Percentiles rank a stretch among this genome's conserved stretches.
phyloP scores from a whole-genome alignment of 1,140 invertebrate species.

The Oreohelix idahoensis region DNA sequence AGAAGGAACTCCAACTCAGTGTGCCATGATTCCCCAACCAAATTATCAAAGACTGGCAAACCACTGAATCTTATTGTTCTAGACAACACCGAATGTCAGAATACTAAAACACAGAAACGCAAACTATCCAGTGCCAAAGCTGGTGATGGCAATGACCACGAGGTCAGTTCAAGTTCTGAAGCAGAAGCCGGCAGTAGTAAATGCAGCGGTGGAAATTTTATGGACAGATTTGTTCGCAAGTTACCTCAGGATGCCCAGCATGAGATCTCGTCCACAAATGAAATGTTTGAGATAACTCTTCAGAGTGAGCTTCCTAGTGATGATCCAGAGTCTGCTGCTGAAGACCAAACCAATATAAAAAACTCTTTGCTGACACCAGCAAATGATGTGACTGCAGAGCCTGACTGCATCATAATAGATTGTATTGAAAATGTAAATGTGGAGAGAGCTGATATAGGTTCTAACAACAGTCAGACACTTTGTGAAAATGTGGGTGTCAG shows the following conservation, averaged over 20 bases:
- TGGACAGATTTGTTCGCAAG: constrained; percentile 33
- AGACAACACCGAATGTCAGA: constrained; percentile 9
- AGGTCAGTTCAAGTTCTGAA: constrained; percentile 36
- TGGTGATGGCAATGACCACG: constrained; percentile 19
- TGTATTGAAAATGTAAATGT: not conserved
- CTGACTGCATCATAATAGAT: constrained; percentile 24
- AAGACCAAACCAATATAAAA: not conserved
- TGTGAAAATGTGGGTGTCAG: too few species aligned
- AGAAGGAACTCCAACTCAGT: constrained; percentile 1
- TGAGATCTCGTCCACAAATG: constrained; percentile 36
- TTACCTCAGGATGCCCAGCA: constrained; percentile 8
- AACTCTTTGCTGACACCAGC: not conserved
- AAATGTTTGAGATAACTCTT: constrained; percentile 8
- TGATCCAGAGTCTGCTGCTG: not conserved
- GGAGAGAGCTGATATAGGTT: not conserved
- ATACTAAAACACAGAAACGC: constrained; percentile 12
- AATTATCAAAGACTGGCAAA: constrained; percentile 11
- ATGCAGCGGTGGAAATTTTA: constrained; percentile 17
- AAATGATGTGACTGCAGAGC: not conserved
- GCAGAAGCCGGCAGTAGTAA: constrained; percentile 10
- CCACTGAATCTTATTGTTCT: not conserved
- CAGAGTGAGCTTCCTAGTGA: not conserved
- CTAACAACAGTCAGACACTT: not conserved
- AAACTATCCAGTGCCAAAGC: not conserved
- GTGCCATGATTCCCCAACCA: constrained; percentile 27